Evolutionary conservation across 2,797 vertebrate genomes (phyloP).

Genomic region (Anabacerthia variegaticeps): DNA sequence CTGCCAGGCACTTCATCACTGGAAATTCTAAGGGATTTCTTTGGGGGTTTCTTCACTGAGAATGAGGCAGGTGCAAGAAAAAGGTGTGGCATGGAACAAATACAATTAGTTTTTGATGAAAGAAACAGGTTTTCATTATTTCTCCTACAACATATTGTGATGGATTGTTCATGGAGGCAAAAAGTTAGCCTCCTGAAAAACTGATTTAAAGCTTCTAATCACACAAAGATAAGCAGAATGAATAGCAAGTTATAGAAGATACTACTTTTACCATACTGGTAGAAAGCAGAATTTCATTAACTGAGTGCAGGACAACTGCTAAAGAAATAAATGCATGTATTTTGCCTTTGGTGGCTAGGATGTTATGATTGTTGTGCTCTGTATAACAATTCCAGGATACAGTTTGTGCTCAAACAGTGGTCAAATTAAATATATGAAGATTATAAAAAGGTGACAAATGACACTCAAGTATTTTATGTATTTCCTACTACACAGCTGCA

Average conservation of each 20-base stretch:
- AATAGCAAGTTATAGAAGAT: background rate
- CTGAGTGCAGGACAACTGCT: background rate
- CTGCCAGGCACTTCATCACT: background rate
- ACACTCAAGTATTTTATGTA: background rate
- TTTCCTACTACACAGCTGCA: background rate
- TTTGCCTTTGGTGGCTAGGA: background rate
- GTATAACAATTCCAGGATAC: background rate
- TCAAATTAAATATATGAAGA: background rate
- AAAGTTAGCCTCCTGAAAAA: background rate
- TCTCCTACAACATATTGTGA: background rate
- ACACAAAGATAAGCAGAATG: background rate
- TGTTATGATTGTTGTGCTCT: background rate
- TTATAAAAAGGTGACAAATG: background rate
- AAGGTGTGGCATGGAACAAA: background rate
- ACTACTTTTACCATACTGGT: background rate
- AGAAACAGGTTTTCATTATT: background rate
- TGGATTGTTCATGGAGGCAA: background rate
- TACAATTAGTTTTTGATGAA: background rate
- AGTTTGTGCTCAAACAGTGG: background rate
- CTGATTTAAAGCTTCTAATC: background rate
- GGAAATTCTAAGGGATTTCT: background rate
- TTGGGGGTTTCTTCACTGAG: background rate
- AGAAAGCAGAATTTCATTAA: background rate
- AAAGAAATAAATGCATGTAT: background rate
- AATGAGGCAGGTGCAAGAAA: background rate